Base-by-base conservation (phyloP, 2,888 invertebrate species). In the Pterobdella sp. region DNA sequence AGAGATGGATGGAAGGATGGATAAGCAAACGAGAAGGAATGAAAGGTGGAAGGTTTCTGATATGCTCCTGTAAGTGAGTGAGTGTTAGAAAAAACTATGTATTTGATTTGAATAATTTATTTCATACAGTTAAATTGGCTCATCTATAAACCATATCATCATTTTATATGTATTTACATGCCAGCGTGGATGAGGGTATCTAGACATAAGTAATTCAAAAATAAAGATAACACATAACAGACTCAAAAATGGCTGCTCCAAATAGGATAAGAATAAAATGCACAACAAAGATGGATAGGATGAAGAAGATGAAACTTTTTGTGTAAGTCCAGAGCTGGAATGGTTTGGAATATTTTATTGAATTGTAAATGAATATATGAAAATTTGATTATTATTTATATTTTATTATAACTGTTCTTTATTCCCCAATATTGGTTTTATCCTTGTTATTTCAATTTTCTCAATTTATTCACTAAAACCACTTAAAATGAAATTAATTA, bases 31-130 rank as follows among this genome's bases (percentile, higher is more conserved):
- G 70, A 82, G 72, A 36, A 81, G 72, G 72, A 79, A 73, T 7
- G 81, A 78, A 77, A 82, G 81, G 74, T 81, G 81, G 67, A 80
- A 81, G 0, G 82, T 82, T 73, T 82, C 81, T 32, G 78, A 73
- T 10, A 77, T 76, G 3, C 78, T 75, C 42, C 82, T 82, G 77
- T 36, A 76, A 76, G 67, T 56, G 4, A 18, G n/a, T 14, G 18
- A 26, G 60, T 56, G 26, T 42, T 14, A 14, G 7, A 42, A 42
- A 42, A 22, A 56, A 56, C 4, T 56, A 56, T 14, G 4, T 18
- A 26, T 26, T 56, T 56, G n/a, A 56, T 56, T 42, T 56, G 18
- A n/a, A n/a, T n/a, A n/a, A n/a, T n/a, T n/a, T n/a, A n/a, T n/a
- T n/a, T n/a, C n/a, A n/a, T n/a, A n/a, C n/a, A n/a, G n/a, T n/a